These are phyloP conservation scores for Alouatta caraya DNA, from an alignment of 2,797 vertebrate species.

Conservation along the genomic window DNA sequence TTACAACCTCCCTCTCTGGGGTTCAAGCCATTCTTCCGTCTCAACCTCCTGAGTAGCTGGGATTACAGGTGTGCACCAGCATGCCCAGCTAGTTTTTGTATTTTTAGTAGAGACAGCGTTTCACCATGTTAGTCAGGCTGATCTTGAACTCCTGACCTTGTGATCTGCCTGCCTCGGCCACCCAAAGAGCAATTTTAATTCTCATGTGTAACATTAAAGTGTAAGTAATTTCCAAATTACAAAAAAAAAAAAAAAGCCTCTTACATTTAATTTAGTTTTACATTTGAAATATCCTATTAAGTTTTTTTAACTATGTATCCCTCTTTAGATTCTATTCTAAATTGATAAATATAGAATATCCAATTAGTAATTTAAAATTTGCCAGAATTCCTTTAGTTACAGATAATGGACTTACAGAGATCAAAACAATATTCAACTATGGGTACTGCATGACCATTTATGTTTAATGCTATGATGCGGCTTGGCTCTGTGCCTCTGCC, in stretches of 20 bases:
- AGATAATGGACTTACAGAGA: not conserved
- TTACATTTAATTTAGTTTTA: not conserved
- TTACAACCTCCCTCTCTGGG: too few relatives aligned
- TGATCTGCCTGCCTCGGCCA: too few relatives aligned
- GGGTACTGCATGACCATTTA: accelerated
- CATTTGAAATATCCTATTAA: not conserved
- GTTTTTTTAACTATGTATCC: not conserved
- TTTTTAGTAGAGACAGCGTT: too few relatives aligned
- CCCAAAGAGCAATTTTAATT: not conserved
- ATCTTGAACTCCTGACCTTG: too few relatives aligned
- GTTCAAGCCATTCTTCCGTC: too few relatives aligned
- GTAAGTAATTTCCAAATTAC: not conserved
- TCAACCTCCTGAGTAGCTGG: too few relatives aligned
- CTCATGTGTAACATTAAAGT: not conserved
- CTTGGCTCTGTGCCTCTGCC: not conserved
- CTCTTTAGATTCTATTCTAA: not conserved
- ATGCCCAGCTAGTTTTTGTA: too few relatives aligned
- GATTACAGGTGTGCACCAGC: too few relatives aligned
- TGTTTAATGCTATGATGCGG: not conserved
- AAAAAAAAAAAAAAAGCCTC: not conserved
- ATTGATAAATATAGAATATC: not conserved
- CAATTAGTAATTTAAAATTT: not conserved
- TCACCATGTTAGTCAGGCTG: too few relatives aligned
- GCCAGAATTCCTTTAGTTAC: not conserved
- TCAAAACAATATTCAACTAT: not conserved